Percentiles rank a stretch among this genome's conserved stretches.
These are phyloP conservation scores for Hestina assimilis DNA, from an alignment of 1,140 invertebrate genomes.

Conservation along the genomic window DNA sequence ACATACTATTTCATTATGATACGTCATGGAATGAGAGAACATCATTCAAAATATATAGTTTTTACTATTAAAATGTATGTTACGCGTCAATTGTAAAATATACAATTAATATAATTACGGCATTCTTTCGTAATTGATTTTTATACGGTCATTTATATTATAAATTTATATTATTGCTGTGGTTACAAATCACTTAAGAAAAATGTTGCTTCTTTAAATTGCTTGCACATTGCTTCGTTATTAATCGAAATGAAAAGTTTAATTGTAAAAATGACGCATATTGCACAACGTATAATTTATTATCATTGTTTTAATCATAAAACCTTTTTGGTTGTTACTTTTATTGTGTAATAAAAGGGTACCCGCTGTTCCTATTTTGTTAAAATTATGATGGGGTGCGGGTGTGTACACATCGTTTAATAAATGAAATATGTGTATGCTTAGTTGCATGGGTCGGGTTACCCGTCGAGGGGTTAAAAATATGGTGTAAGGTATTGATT, in stretches of 20 bases:
- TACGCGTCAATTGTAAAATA: too few relatives aligned
- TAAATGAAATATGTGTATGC: slow-evolving; percentile 56
- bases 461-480: slow-evolving; percentile 48
- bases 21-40: too few relatives aligned
- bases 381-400: slow-evolving; percentile 45
- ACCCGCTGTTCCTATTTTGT: slow-evolving; percentile 44
- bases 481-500: slow-evolving; percentile 26
- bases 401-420: slow-evolving; percentile 52
- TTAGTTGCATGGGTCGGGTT: slow-evolving; percentile 18
- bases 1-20: too few relatives aligned
- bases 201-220: background rate
- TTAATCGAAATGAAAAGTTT: background rate
- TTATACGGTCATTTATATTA: background rate
- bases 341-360: slow-evolving; percentile 34
- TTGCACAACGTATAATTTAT: slow-evolving; percentile 14
- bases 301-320: slow-evolving; percentile 19
- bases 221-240: background rate
- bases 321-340: slow-evolving; percentile 15
- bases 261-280: slow-evolving; percentile 4
- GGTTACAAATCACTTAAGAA: background rate
- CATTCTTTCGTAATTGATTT: background rate
- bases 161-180: background rate
- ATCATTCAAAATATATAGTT: too few relatives aligned
- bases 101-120: background rate
- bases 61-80: too few relatives aligned